Evolutionary conservation across 2,888 invertebrate species (phyloP), one percentile per base, ranked within the genome.

Genomic region (Nesidiocoris tenuis): DNA sequence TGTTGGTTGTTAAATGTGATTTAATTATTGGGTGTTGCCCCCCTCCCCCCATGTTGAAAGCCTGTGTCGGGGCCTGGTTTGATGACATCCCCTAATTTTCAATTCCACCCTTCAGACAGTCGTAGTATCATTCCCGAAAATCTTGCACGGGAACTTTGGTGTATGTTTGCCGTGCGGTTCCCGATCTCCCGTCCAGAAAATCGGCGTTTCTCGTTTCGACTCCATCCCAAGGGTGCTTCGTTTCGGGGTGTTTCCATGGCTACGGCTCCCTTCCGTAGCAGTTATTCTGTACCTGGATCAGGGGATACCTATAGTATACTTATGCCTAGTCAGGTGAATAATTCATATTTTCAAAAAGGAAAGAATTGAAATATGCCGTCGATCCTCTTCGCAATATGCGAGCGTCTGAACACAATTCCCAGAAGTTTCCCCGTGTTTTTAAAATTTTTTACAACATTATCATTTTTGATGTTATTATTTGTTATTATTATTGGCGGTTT

Each of bases 221-320:
- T 54, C 61, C 9, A 72, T 54, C 57, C 72, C 2, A 54, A 61
- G 72, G 17, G 61, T 18, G 1, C 18, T 21, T 1, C 56, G 25
- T 61, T 61, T 61, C 17, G 63, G 72, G 72, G 72, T 24, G 72
- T 72, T 72, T 72, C 72, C 72, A 72, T 72, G 55, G 63, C 1
- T 54, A 72, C 72, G 61, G 63, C 61, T 39, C 59, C 72, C 70
- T 25, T 54, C 72, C 54, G 39, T 55, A 19, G 22, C 55, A 3
- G 39, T 23, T 63, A 39, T 39, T 39, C 65, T 39, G 39, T 39
- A 39, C 39, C 39, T 39, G 39, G 5, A 39, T 12, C 39, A 39
- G 3, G 12, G 39, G 39, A 39, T 7, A 19, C 67, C 67, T 67
- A 55, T 23, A 39, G 16, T 12, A 23, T 67, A 67, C 66, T 54